These are phyloP conservation scores for Neuroscelio doddi DNA, from an alignment of 2,888 invertebrate species.

Conservation along the genomic window DNA sequence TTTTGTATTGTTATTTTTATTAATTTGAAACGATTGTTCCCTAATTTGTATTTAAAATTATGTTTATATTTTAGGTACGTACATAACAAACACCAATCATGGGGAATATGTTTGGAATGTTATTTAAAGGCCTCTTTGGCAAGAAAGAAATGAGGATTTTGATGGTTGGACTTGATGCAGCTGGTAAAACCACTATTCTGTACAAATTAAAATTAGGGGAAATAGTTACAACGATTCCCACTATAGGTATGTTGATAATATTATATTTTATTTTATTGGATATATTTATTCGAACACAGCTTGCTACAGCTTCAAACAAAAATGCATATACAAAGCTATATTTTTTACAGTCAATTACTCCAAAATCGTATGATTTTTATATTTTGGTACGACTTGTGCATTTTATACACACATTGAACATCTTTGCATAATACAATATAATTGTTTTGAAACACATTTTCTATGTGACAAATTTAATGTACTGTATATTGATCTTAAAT, in stretches of 20 bases:
- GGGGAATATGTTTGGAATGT: slow-evolving; percentile 97
- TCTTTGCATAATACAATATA: too few species aligned
- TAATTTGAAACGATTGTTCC: not conserved
- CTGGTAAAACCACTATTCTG: slow-evolving; percentile 99
- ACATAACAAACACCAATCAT: slow-evolving; percentile 79
- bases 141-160: slow-evolving; percentile 99
- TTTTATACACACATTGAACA: too few species aligned
- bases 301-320: too few species aligned
- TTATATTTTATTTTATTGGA: not conserved
- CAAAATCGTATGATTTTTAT: too few species aligned
- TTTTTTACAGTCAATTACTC: too few species aligned
- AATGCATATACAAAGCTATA: too few species aligned
- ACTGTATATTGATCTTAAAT: too few species aligned
- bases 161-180: slow-evolving; percentile 99
- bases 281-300: too few species aligned
- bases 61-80: slow-evolving; percentile 72
- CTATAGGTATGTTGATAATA: slow-evolving; percentile 83
- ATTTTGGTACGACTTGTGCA: too few species aligned
- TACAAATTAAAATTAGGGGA: slow-evolving; percentile 99
- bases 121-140: slow-evolving; percentile 99
- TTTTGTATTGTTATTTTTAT: slow-evolving; percentile 5
- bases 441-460: too few species aligned
- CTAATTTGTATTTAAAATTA: slow-evolving; percentile 1
- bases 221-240: slow-evolving; percentile 99
- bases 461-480: too few species aligned